Base-by-base conservation (phyloP, 1,140 invertebrate species). In the Penaeus japonicus region DNA sequence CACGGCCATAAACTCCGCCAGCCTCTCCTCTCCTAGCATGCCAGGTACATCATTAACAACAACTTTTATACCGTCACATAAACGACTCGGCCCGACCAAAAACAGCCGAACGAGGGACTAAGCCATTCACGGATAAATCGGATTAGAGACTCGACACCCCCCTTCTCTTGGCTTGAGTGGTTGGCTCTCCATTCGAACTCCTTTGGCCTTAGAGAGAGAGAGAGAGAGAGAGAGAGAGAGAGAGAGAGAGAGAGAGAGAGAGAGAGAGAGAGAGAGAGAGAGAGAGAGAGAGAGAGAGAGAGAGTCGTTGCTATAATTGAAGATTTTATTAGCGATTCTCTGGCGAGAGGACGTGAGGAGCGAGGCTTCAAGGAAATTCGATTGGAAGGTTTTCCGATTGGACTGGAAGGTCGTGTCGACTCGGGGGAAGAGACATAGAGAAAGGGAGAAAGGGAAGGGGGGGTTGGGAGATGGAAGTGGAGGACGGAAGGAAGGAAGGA, bases 51-150 rank as follows among this genome's bases (percentile, higher is more conserved):
- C 79, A 87, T 87, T 77, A 87, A 87, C 77, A 87, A 81, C 55
- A 65, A 32, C 80, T 87, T 87, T 87, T 87, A 87, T 53, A 80
- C 85, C 85, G 22, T 47, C 77, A 81, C 78, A 87, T 87, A 87
- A 87, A 80, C 77, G 73, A 62, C n/a, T 12, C 32, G 75, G 12
- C 78, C 5, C 35, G 70, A 47, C 30, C 65, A 73, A 83, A n/a
- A 83, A 88, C 59, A 70, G 24, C 80, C 73, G 53, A 24, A 27
- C 27, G n/a, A 27, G 18, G 53, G 53, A 27, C 80, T 88, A 88
- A 88, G 80, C 87, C 80, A 88, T 88, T 88, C 87, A 88, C 87
- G 87, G 57, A 77, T 70, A 88, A 88, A 88, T 88, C 62, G 87
- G 87, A 84, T 88, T 88, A 88, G 80, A 88, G 59, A 83, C 54